These are phyloP conservation scores for Pygoscelis adeliae DNA, from an alignment of 2,113 vertebrate genomes.

Conservation along the genomic window DNA sequence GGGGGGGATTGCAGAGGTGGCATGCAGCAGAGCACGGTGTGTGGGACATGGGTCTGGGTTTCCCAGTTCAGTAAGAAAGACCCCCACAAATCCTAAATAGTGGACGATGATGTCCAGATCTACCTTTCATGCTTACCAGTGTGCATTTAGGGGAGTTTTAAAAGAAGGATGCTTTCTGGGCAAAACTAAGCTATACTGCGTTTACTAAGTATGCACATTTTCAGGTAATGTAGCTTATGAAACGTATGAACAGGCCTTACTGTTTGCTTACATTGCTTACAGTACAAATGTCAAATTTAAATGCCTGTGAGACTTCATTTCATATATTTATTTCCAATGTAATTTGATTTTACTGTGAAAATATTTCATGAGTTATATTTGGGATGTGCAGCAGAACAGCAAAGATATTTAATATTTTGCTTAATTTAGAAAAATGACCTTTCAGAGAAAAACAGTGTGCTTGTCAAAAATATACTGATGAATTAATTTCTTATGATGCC, in stretches of 20 bases:
- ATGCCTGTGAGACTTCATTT: background rate
- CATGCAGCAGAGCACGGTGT: accelerated
- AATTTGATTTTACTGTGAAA: constrained; percentile 15
- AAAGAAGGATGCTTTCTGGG: background rate
- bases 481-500: constrained; percentile 46
- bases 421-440: constrained; percentile 66
- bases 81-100: background rate
- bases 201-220: background rate
- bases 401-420: constrained; percentile 41
- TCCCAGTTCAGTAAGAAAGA: background rate
- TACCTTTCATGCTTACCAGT: background rate
- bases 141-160: background rate
- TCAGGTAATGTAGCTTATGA: background rate
- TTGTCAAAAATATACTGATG: constrained; percentile 55
- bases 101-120: background rate
- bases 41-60: accelerated
- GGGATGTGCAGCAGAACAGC: background rate
- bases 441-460: background rate
- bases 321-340: background rate
- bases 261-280: background rate
- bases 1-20: background rate
- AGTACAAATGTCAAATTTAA: background rate
- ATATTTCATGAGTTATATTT: background rate
- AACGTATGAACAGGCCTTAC: background rate
- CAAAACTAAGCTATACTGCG: background rate